phyloP scores from a whole-genome alignment of 2,888 invertebrate genomes.

The Chouioia cunea region DNA sequence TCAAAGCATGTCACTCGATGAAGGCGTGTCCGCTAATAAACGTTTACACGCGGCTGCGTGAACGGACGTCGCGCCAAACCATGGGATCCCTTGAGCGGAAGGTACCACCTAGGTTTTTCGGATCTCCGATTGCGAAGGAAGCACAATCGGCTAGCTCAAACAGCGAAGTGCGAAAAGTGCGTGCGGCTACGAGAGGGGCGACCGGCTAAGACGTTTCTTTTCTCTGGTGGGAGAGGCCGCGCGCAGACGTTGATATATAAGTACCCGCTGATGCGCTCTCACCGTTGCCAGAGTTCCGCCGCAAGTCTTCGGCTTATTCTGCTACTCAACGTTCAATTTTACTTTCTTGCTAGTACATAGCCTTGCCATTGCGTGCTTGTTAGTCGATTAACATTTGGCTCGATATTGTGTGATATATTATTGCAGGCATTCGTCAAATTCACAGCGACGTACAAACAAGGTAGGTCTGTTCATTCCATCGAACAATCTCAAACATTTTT shows the following conservation, averaged over 20 bases:
- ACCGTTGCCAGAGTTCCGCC: slow-evolving; percentile 16
- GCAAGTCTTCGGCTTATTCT: not conserved
- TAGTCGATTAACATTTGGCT: not conserved
- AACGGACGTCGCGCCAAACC: not conserved
- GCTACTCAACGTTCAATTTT: not conserved
- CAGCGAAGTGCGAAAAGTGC: not conserved
- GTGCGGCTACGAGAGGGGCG: not conserved
- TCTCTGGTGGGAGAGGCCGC: slow-evolving; percentile 26
- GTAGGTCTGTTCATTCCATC: no score
- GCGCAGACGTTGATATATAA: slow-evolving; percentile 20
- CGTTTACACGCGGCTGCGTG: slow-evolving; percentile 6
- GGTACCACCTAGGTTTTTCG: slow-evolving; percentile 4
- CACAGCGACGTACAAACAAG: no score
- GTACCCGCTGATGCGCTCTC: slow-evolving; percentile 14
- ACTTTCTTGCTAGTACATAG: not conserved
- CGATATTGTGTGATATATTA: no score
- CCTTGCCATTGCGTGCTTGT: not conserved
- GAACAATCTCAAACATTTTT: no score
- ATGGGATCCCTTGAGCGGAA: slow-evolving; percentile 20
- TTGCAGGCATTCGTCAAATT: no score
- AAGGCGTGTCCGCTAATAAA: slow-evolving; percentile 31
- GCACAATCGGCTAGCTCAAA: not conserved
- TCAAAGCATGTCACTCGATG: slow-evolving; percentile 2
- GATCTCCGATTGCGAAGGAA: slow-evolving; percentile 26
- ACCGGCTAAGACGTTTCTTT: slow-evolving; percentile 2